Evolutionary conservation across 2,888 invertebrate species (phyloP), one percentile per base, ranked within the genome.

Genomic region (Drosophila buzzatii): DNA sequence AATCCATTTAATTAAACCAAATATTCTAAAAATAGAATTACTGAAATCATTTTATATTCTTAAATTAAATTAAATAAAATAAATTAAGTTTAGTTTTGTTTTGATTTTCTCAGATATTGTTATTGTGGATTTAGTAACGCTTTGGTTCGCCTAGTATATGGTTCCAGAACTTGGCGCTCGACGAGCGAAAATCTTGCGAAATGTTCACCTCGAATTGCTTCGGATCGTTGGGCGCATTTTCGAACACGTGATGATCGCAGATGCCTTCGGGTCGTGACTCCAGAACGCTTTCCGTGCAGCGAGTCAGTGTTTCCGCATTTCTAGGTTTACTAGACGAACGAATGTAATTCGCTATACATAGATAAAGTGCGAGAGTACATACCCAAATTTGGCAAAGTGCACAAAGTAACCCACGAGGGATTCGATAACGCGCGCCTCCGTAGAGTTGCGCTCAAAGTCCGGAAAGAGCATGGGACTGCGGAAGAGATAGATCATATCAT

Each of bases 401-500:
- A 94, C 93, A 89, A 94, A 94, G 45, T 94, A 85, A 2, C 89
- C 88, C 1, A 94, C 91, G 81, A 94, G 88, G 0, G 88, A 79
- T 37, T 91, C 82, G 1, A 93, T 91, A 42, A 94, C 91, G 49
- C 81, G 67, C 0, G 92, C 89, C 65, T 94, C 93, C 0, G 73
- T 80, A 0, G 92, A 91, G 45, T 86, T 74, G 8, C 75, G 76
- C 6, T 81, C 79, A 45, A 94, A 91, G 53, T 92, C 91, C 0
- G 89, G 77, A 80, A 94, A 94, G 2, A 94, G 53, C 35, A 89
- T 67, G 0, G 94, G 93, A 41, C 93, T 92, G 44, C 92, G 92
- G 73, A 94, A 94, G 6, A 94, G 85, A 76, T 94, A 94, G 49
- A 94, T 90, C 20, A 94, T 81, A 80, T 94, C 94, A 82, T 95